phyloP scores from a whole-genome alignment of 2,888 invertebrate genomes.

The Gari tellinella region DNA sequence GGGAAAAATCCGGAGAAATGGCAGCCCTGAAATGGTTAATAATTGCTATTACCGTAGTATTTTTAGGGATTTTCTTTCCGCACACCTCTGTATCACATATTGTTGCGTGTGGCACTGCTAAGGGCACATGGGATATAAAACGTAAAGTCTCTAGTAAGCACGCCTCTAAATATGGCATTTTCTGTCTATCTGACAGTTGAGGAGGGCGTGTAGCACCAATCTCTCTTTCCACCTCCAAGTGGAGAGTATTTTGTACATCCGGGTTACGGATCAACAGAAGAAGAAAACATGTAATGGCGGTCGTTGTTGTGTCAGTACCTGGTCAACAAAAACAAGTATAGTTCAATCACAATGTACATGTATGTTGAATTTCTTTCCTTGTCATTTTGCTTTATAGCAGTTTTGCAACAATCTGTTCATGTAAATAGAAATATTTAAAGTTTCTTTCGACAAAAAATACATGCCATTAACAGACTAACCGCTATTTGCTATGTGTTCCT shows the following conservation, averaged over 20 bases:
- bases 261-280: conserved; percentile 71
- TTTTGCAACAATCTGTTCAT: too few species aligned
- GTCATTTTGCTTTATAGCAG: too few species aligned
- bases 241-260: conserved; percentile 70
- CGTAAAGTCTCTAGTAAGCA: conserved; percentile 59
- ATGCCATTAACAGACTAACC: too few species aligned
- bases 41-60: conserved; percentile 71
- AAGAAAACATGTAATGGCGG: conserved; percentile 74
- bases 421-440: too few species aligned
- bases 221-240: conserved; percentile 66
- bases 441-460: too few species aligned
- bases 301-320: conserved; percentile 81
- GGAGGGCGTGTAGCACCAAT: conserved; percentile 55
- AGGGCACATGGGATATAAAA: conserved; percentile 73
- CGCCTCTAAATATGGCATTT: conserved; percentile 59
- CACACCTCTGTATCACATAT: conserved; percentile 65
- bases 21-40: too few species aligned
- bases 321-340: conserved; percentile 2
- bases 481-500: too few species aligned
- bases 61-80: conserved; percentile 65
- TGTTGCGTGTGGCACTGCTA: conserved; percentile 75
- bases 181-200: conserved; percentile 55
- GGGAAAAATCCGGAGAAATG: too few species aligned
- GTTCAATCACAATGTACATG: too few species aligned
- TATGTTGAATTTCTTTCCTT: too few species aligned